phyloP scores from a whole-genome alignment of 2,797 vertebrate species.

The Galago senegalensis region DNA sequence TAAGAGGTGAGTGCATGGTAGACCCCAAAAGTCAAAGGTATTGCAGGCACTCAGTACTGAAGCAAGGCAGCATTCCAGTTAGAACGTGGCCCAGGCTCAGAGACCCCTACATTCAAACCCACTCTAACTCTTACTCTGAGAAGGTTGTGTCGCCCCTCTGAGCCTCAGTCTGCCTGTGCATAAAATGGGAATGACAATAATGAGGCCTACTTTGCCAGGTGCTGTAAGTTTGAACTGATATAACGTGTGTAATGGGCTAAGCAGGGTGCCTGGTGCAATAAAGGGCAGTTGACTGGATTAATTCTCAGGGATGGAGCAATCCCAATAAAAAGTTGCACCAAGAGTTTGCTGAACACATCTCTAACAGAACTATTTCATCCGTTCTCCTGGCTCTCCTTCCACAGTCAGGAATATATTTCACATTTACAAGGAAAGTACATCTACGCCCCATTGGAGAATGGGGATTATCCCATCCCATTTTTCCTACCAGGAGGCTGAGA shows the following conservation, averaged over 20 bases:
- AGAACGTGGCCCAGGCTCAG: background rate
- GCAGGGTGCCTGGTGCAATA: background rate
- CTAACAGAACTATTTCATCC: background rate
- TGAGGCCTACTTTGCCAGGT: background rate
- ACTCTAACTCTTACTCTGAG: background rate
- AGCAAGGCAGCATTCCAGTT: background rate
- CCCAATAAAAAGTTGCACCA: background rate
- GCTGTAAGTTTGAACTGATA: constrained; percentile 17
- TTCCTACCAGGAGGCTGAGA: background rate
- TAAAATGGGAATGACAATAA: background rate
- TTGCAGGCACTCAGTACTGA: background rate
- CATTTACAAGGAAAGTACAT: background rate
- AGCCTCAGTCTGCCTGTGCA: background rate
- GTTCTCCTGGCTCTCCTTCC: background rate
- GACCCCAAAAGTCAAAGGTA: background rate
- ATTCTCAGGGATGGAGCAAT: background rate
- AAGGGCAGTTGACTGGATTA: background rate
- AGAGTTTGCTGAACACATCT: background rate
- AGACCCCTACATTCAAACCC: background rate
- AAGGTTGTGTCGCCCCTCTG: background rate
- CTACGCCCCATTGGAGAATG: background rate
- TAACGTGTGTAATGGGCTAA: background rate
- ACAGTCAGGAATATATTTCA: background rate
- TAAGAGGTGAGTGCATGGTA: background rate
- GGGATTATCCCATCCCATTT: background rate